Evolutionary conservation across 2,797 vertebrate species (phyloP), one percentile per base, ranked within the genome.

Genomic region (Scolopax bukidnonensis): DNA sequence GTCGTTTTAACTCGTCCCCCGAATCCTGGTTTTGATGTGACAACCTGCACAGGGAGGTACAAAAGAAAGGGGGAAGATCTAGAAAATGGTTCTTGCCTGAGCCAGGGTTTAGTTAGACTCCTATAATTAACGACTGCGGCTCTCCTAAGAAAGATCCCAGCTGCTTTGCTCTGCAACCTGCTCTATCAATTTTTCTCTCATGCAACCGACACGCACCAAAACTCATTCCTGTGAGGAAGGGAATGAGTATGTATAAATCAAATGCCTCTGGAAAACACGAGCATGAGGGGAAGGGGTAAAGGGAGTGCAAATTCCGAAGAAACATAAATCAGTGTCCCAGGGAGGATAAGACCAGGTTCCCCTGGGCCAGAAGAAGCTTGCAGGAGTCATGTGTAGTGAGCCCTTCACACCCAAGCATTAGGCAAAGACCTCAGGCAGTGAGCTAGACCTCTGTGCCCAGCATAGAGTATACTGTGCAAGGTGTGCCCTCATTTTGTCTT

Each of bases 161-260:
- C 88, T 96, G 96, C 94, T 93, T 89, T 85, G 69, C 87, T 96
- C 82, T 71, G 91, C 93, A 95, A 95, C 86, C 75, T 65, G 88
- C 86, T 85, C 81, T 87, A 94, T 93, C 94, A 96, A 94, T 96
- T 95, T 92, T 94, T 91, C 95, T 96, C 74, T 96, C 93, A 80
- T 1, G 0, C 84, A 96, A 63, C 86, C 6, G 10, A 85, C 71
- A 90, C 0, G 1, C 90, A 89, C 64, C 53, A 90, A 90, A 95
- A 93, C 64, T 87, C 92, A 83, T 89, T 95, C 78, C 86, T 85
- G 81, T 69, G 86, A 89, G 50, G 68, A 87, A 96, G 59, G 30
- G 75, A 94, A 92, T 9, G n/a, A 87, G 75, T 36, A 48, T 6
- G 24, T 89, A 92, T 92, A 95, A 96, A 95, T 94, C 94, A 96